These are phyloP conservation scores for Sisor rabdophorus DNA, from an alignment of 2,113 vertebrate genomes.

Conservation along the genomic window DNA sequence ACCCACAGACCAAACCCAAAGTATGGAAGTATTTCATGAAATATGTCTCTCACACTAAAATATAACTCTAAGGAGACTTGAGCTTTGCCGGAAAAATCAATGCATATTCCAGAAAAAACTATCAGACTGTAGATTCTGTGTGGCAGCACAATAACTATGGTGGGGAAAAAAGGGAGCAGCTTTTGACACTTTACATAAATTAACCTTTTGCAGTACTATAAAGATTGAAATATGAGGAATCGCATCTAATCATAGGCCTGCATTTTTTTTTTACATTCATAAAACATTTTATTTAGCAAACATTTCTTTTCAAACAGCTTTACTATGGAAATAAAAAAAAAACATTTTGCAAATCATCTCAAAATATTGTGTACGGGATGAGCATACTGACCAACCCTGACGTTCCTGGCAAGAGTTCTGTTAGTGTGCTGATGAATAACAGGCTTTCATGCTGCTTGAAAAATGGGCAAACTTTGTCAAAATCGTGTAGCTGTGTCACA, in stretches of 20 bases:
- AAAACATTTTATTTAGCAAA: background rate
- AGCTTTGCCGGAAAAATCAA: slow-evolving; percentile 42
- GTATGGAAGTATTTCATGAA: slow-evolving; percentile 43
- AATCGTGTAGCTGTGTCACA: slow-evolving; percentile 9
- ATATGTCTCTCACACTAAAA: slow-evolving; percentile 29
- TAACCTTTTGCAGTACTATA: background rate
- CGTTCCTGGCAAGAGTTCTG: slow-evolving; percentile 16
- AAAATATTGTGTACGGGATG: background rate
- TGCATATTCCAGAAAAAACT: slow-evolving; percentile 45
- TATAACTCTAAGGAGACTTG: slow-evolving; percentile 24
- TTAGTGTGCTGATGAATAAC: slow-evolving; percentile 25
- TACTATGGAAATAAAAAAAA: background rate
- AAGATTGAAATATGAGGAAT: background rate
- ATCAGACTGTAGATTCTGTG: background rate
- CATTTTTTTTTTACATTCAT: background rate
- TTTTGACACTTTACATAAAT: background rate
- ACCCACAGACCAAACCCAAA: slow-evolving; percentile 18
- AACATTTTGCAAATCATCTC: slow-evolving; percentile 5
- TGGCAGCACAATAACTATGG: background rate
- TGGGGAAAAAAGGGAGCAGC: background rate
- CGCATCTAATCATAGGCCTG: background rate
- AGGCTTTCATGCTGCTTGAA: slow-evolving; percentile 22
- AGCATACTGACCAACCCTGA: slow-evolving; percentile 19
- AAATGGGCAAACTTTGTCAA: slow-evolving; percentile 20
- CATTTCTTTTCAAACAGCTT: background rate